Conservation (phyloP, 2,797 vertebrate species). For the Adelosebastes latens region DNA sequence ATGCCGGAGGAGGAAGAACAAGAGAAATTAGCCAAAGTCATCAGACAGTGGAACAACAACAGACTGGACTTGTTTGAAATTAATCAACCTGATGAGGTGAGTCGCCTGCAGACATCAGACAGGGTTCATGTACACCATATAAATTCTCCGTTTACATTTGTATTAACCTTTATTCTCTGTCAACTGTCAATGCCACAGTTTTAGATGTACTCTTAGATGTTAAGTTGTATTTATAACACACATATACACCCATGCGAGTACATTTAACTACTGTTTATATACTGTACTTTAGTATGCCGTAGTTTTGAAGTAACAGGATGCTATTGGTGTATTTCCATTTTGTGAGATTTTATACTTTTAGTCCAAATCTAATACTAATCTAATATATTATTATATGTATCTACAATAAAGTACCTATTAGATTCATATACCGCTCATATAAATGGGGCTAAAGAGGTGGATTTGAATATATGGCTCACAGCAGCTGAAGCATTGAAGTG, state of each 20-base stretch:
- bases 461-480: not conserved
- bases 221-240: not conserved
- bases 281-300: not conserved
- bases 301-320: not conserved
- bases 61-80: slow-evolving; percentile 94
- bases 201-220: not conserved
- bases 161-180: not conserved
- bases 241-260: not conserved
- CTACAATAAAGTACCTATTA: not conserved
- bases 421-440: not conserved
- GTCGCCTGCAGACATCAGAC: slow-evolving; percentile 30
- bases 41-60: slow-evolving; percentile 91
- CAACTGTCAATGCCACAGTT: not conserved
- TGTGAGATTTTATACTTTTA: too few relatives aligned
- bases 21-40: slow-evolving; percentile 86
- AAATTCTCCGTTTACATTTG: not conserved
- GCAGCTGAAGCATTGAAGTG: not conserved
- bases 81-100: slow-evolving; percentile 91
- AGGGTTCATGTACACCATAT: not conserved
- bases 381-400: not conserved
- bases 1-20: slow-evolving; percentile 83
- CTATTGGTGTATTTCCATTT: not conserved
- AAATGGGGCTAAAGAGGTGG: not conserved
- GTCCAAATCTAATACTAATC: not conserved
- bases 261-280: not conserved